Conservation (phyloP, 1,140 invertebrate species). For the Chlorops oryzae region DNA sequence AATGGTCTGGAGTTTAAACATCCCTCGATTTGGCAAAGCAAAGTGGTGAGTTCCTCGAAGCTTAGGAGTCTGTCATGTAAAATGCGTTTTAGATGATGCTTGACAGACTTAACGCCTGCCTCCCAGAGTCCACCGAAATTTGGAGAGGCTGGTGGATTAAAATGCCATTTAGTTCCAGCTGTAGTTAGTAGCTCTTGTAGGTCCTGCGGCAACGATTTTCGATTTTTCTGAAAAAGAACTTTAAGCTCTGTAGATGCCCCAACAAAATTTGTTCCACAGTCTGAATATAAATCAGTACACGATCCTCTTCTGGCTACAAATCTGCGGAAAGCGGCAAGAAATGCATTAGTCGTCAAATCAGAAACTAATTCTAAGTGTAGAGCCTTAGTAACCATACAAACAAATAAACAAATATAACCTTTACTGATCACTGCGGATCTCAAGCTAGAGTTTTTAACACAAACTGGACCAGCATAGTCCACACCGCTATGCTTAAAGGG, state of each 20-base stretch:
- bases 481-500: constrained; percentile 9
- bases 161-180: constrained; percentile 20
- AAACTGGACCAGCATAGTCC: constrained; percentile 35
- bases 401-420: constrained; percentile 18
- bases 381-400: constrained; percentile 22
- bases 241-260: constrained; percentile 14
- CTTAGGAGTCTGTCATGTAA: constrained; percentile 21
- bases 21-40: constrained; percentile 26
- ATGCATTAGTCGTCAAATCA: constrained; percentile 19
- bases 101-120: constrained; percentile 26
- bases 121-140: constrained; percentile 39
- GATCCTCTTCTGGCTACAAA: constrained; percentile 39
- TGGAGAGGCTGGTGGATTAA: constrained; percentile 24
- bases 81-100: constrained; percentile 26
- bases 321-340: constrained; percentile 34
- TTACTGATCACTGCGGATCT: constrained; percentile 8
- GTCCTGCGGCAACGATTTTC: neutral
- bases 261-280: constrained; percentile 33
- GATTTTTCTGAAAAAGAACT: neutral
- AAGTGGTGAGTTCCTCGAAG: constrained; percentile 26
- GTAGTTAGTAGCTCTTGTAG: neutral
- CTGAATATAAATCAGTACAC: constrained; percentile 25
- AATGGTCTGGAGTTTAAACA: constrained; percentile 32
- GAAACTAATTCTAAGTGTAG: constrained; percentile 29
- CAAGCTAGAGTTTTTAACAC: constrained; percentile 6